These are phyloP conservation scores for Hippasteria phrygiana DNA, from an alignment of 53 echinoderm and acorn worm genomes.

Conservation along the genomic window DNA sequence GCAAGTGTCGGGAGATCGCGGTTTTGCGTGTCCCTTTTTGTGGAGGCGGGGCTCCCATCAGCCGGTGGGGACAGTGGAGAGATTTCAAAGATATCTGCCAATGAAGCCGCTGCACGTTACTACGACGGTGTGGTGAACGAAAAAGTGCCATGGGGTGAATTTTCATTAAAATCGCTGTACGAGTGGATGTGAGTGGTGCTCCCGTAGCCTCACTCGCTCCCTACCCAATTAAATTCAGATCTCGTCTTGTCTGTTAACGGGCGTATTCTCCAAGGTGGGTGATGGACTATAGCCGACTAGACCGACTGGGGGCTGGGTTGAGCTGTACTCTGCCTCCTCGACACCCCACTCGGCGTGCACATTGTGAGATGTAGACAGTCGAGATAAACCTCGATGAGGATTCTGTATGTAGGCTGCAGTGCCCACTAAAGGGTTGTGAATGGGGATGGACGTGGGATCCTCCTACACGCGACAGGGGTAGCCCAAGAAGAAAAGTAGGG, in stretches of 20 bases:
- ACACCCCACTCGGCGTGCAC: not conserved
- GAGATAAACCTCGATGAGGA: not conserved
- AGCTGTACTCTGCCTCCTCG: not conserved
- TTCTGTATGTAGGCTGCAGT: too few relatives aligned
- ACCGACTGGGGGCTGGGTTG: not conserved
- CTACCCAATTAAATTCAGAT: slow-evolving; percentile 2
- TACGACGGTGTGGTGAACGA: too few relatives aligned
- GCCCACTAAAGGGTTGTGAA: too few relatives aligned
- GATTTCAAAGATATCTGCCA: not conserved
- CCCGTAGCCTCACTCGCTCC: not conserved
- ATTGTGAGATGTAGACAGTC: not conserved
- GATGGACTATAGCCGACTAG: not conserved
- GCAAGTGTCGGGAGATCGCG: not conserved
- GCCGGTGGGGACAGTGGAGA: not conserved
- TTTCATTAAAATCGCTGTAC: not conserved
- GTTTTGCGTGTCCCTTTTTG: not conserved
- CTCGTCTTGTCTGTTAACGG: not conserved
- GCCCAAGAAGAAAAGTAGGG: too few relatives aligned
- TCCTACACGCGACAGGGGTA: too few relatives aligned
- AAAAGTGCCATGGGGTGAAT: not conserved
- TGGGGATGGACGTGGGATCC: too few relatives aligned
- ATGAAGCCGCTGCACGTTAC: not conserved
- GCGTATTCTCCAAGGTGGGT: not conserved
- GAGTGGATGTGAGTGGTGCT: not conserved
- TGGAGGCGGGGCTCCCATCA: not conserved